Evolutionary conservation across 1,140 invertebrate genomes (phyloP).

Genomic region (Riptortus pedestris): DNA sequence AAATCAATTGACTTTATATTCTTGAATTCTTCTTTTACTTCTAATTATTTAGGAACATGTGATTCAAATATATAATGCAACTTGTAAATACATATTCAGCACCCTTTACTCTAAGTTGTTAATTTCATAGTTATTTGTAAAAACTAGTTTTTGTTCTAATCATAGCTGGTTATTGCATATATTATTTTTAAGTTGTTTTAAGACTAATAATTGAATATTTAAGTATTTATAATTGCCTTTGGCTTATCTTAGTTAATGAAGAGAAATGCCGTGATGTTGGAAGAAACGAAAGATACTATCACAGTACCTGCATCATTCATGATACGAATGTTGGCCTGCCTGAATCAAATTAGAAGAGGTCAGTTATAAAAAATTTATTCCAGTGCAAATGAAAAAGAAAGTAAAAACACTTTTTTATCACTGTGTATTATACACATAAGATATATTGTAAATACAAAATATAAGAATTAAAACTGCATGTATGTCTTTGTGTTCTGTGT

Average conservation of each 20-base stretch:
- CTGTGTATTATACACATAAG: not conserved
- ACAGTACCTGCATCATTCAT: conserved; percentile 81
- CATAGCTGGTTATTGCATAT: no score
- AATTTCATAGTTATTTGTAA: no score
- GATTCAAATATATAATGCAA: no score
- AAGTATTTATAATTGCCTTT: conserved; percentile 7
- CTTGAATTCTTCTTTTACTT: no score
- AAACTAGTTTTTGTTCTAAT: no score
- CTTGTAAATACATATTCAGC: no score
- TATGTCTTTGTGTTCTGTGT: no score
- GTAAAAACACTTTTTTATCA: not conserved
- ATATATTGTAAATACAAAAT: not conserved
- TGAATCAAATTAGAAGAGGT: conserved; percentile 60
- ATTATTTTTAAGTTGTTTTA: no score
- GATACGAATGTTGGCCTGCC: conserved; percentile 71
- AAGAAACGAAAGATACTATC: conserved; percentile 80
- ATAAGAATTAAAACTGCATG: not conserved
- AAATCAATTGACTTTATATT: no score
- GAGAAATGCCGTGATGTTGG: conserved; percentile 75
- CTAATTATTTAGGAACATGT: no score
- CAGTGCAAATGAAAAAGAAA: not conserved
- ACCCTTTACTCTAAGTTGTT: no score
- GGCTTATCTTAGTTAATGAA: conserved; percentile 55
- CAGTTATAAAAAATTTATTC: not conserved
- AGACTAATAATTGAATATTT: no score